Conservation (phyloP, 2,797 vertebrate genomes). For the Pelobates cultripes region DNA sequence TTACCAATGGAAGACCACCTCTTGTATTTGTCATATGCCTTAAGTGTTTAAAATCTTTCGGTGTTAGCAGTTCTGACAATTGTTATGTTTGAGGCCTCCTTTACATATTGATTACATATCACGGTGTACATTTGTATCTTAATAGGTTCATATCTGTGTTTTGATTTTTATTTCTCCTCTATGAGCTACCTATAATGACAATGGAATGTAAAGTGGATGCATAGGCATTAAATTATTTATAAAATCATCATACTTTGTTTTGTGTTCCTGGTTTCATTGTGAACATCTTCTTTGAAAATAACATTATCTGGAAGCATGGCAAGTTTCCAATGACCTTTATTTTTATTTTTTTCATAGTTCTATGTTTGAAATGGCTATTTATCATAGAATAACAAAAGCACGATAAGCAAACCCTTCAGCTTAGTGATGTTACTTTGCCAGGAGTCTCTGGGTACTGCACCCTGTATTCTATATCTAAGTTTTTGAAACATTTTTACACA, state of each 20-base stretch:
- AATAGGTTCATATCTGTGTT: not conserved
- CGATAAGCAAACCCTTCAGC: too few species aligned
- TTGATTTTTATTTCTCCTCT: not conserved
- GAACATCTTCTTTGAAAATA: too few species aligned
- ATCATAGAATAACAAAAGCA: too few species aligned
- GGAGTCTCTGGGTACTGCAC: too few species aligned
- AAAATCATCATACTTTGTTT: constrained; percentile 4
- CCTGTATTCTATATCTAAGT: too few species aligned
- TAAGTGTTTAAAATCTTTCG: constrained; percentile 12
- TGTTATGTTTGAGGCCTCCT: not conserved
- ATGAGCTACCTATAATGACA: constrained; percentile 26
- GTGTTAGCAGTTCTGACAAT: not conserved
- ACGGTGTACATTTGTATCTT: constrained; percentile 14
- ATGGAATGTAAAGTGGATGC: constrained; percentile 40
- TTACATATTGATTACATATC: not conserved
- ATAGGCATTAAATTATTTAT: constrained; percentile 42
- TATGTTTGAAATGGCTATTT: too few species aligned
- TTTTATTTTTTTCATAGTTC: too few species aligned
- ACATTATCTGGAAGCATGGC: too few species aligned
- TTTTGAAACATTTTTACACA: too few species aligned
- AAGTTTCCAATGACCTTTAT: too few species aligned
- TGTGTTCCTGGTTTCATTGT: too few species aligned
- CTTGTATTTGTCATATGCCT: constrained; percentile 19
- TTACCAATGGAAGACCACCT: not conserved
- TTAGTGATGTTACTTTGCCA: too few species aligned